phyloP scores from a whole-genome alignment of 2,888 invertebrate species.

The Anodontia alba region DNA sequence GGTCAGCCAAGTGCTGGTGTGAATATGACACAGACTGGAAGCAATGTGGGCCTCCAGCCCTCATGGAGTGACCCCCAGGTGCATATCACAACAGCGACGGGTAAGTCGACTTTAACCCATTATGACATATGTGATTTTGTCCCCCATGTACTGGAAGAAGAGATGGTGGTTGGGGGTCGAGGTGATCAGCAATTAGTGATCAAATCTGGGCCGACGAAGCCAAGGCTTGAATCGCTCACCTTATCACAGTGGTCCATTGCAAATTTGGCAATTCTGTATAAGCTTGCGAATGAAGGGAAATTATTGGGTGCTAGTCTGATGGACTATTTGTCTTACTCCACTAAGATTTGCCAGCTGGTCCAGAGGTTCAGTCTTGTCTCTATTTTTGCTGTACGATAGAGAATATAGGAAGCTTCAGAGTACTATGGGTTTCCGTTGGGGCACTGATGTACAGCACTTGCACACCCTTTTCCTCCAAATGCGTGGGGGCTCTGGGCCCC shows the following conservation, averaged over 20 bases:
- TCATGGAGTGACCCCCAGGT: constrained; percentile 22
- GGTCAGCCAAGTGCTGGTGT: background rate
- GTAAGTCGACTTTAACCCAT: background rate
- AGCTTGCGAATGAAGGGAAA: background rate
- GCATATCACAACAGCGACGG: background rate
- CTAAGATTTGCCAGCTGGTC: constrained; percentile 15
- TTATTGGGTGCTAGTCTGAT: background rate
- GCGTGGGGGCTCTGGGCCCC: background rate
- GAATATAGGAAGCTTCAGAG: constrained; percentile 22
- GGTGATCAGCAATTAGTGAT: constrained; percentile 3
- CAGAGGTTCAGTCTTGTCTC: constrained; percentile 7
- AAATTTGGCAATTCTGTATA: constrained; percentile 7
- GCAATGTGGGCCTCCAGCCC: background rate
- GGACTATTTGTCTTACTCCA: constrained; percentile 13
- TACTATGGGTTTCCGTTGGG: constrained; percentile 27
- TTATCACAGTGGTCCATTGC: constrained; percentile 17
- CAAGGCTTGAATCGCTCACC: background rate
- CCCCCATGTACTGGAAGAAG: background rate
- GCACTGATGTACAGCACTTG: constrained; percentile 28
- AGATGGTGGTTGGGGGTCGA: constrained; percentile 7
- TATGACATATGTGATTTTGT: constrained; percentile 17
- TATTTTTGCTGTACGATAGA: background rate
- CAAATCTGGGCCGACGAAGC: background rate
- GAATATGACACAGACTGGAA: background rate
- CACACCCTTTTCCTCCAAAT: constrained; percentile 18